A percentile compares a stretch with the other conserved stretches of the same genome.
Conservation (phyloP, 2,888 invertebrate genomes). For the Dicyrtomina minuta region DNA sequence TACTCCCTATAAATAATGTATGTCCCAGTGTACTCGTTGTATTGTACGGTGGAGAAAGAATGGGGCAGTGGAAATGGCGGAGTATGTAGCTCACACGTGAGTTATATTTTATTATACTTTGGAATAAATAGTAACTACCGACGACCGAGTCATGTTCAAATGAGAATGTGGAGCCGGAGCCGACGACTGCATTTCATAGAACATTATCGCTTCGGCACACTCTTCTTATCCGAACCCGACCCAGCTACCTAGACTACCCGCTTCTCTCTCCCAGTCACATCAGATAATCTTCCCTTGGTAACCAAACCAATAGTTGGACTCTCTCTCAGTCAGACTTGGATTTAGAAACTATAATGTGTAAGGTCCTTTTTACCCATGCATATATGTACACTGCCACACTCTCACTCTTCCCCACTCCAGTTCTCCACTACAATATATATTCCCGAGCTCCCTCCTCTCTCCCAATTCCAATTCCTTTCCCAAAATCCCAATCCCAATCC, state of each 20-base stretch:
- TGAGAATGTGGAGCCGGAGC: neutral
- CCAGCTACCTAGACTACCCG: neutral
- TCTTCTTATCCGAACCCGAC: neutral
- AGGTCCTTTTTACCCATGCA: neutral
- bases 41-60: no score
- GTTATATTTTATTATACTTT: no score
- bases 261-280: slow-evolving; percentile 1
- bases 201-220: slow-evolving; percentile 23
- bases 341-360: neutral
- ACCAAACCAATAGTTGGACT: neutral
- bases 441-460: neutral
- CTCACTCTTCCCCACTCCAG: no score
- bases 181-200: slow-evolving; percentile 15
- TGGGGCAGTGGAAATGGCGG: no score
- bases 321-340: neutral
- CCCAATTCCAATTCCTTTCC: neutral
- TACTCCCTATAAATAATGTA: no score
- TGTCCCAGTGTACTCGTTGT: no score
- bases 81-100: no score
- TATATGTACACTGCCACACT: neutral
- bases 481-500: no score
- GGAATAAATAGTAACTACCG: no score
- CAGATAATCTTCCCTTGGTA: slow-evolving; percentile 23
- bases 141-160: slow-evolving; percentile 6
- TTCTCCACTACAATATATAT: neutral